Evolutionary conservation across 1,140 invertebrate species (phyloP).

Genomic region (Diplogasteroides magnus): DNA sequence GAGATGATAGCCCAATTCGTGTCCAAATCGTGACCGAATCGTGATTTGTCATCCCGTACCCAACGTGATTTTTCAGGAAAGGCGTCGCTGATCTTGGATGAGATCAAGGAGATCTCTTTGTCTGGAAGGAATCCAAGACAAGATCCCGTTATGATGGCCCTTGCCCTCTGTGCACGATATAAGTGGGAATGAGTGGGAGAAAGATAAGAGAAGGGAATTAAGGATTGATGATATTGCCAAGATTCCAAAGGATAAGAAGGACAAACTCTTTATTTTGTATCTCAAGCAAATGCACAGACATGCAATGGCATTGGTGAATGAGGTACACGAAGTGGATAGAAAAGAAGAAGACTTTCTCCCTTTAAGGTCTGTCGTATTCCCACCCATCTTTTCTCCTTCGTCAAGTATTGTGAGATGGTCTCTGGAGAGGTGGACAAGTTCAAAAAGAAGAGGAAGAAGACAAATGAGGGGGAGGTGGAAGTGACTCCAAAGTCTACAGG

Average conservation of each 20-base stretch:
- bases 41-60: too few species aligned
- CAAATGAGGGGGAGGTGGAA: constrained; percentile 4
- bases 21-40: too few species aligned
- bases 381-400: constrained; percentile 57
- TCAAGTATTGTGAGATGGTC: constrained; percentile 48
- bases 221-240: too few species aligned
- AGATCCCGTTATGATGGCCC: constrained; percentile 51
- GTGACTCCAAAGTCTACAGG: constrained; percentile 38
- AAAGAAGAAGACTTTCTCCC: constrained; percentile 3
- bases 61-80: too few species aligned
- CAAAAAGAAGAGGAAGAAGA: neutral
- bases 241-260: too few species aligned
- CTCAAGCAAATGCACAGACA: neutral
- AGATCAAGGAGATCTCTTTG: constrained; percentile 51
- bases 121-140: constrained; percentile 55
- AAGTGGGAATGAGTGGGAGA: too few species aligned
- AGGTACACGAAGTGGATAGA: neutral
- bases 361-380: constrained; percentile 56
- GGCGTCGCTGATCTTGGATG: constrained; percentile 41
- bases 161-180: constrained; percentile 55
- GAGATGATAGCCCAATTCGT: too few species aligned
- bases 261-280: neutral
- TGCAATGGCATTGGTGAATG: neutral
- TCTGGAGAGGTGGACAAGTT: constrained; percentile 14
- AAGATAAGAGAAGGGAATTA: too few species aligned